Evolutionary conservation across 2,113 vertebrate genomes (phyloP), one percentile per base, ranked within the genome.

Genomic region (Forbesichthys papilliferus): DNA sequence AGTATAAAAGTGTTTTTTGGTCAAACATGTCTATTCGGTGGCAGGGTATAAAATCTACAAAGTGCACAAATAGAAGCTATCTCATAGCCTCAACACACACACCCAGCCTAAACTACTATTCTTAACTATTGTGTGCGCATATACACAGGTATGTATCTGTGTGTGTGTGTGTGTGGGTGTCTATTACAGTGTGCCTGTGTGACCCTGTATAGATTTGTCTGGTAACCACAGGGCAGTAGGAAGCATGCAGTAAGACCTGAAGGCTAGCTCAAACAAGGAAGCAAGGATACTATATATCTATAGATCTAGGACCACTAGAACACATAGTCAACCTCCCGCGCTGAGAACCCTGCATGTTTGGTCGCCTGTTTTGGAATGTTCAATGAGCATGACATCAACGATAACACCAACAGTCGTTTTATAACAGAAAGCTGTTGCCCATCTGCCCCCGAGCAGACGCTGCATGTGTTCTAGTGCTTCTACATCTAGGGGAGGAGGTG

Each of bases 221-320:
- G 80, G 85, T 72, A 77, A 77, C 79, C 81, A 83, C 89, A 91
- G 88, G 84, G 89, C 86, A 82, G 80, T 85, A 86, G 89, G 89
- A 91, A 91, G 89, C 89, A 91, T 90, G 89, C 89, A 88, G 79
- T 86, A 87, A 87, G 84, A 90, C 88, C 89, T 91, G 89, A 91
- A 89, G 88, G 83, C 84, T 87, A 88, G 86, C 87, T 86, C 88
- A 83, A 80, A 86, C 77, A 89, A 89, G 88, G 88, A 91, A 90
- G 87, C 84, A 77, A 85, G 79, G 76, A 85, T 77, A 82, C 84
- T 83, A 61, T 78, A 69, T 48, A 77, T 82, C 69, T 78, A 62
- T 75, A 76, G 82, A 85, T 81, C 68, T 60, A 74, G 77, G 82
- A 84, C 85, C 84, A 82, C 87, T 66, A 64, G 84, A 88, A 85